These are phyloP conservation scores for Tenthredo notha DNA, from an alignment of 2,888 invertebrate genomes.

Conservation along the genomic window DNA sequence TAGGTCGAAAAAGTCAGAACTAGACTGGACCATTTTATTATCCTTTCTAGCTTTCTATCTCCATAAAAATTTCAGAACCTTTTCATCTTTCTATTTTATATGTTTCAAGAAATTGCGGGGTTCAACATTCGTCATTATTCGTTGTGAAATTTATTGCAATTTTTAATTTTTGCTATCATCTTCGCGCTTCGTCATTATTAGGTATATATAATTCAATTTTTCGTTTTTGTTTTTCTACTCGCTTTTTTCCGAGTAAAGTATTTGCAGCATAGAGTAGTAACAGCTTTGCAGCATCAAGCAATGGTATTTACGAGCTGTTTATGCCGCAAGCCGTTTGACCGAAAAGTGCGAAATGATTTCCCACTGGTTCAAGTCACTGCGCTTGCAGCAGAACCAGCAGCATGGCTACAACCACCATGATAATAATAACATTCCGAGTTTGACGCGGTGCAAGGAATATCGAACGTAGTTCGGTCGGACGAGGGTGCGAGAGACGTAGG, in stretches of 20 bases:
- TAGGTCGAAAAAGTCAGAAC: not conserved
- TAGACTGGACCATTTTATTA: not conserved
- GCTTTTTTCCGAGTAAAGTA: not conserved
- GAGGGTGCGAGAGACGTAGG: constrained; percentile 67
- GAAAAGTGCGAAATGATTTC: constrained; percentile 34
- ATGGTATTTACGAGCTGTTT: constrained; percentile 22
- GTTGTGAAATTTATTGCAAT: not conserved
- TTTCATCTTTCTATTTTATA: not conserved
- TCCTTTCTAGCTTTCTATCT: not conserved
- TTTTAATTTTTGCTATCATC: not conserved
- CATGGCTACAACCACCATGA: constrained; percentile 12
- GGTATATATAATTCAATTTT: too few relatives aligned
- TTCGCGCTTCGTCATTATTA: not conserved
- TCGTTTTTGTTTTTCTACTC: not conserved
- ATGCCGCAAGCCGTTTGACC: not conserved
- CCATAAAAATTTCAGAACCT: not conserved
- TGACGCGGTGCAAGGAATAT: constrained; percentile 59
- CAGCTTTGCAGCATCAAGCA: not conserved
- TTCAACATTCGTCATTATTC: not conserved
- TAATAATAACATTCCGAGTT: constrained; percentile 32
- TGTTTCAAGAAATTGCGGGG: not conserved
- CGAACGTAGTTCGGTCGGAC: constrained; percentile 61
- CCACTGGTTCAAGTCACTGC: not conserved
- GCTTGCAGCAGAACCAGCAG: constrained; percentile 16
- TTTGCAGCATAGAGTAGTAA: not conserved